Percentiles rank a stretch among this genome's conserved stretches.
Evolutionary conservation across 2,888 invertebrate species (phyloP).

Genomic region (Druceiella hillmani): DNA sequence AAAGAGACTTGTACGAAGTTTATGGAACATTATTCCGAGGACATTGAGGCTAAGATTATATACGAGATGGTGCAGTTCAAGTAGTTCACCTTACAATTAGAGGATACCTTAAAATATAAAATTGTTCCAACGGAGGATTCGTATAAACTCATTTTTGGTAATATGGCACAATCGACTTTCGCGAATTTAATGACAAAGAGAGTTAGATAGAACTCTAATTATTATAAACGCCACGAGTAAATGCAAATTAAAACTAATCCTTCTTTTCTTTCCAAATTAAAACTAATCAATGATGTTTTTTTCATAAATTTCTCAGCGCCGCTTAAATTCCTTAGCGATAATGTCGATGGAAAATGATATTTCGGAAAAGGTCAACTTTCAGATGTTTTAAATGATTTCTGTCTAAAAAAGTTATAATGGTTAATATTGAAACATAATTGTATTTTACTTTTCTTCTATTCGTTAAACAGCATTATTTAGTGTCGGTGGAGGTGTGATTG

Average conservation of each 20-base stretch:
- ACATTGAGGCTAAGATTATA: slow-evolving; percentile 5
- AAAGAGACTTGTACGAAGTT: too few species aligned
- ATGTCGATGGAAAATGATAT: slow-evolving; percentile 10
- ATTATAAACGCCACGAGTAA: slow-evolving; percentile 9
- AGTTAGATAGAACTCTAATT: slow-evolving; percentile 10
- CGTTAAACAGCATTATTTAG: too few species aligned
- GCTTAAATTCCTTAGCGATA: slow-evolving; percentile 11
- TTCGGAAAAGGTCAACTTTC: too few species aligned
- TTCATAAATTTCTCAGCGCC: slow-evolving; percentile 6
- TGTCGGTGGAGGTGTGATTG: too few species aligned
- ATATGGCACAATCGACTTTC: slow-evolving; percentile 11
- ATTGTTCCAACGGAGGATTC: too few species aligned
- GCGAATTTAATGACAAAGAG: slow-evolving; percentile 9
- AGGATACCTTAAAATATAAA: too few species aligned
- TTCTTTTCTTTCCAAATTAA: slow-evolving; percentile 10
- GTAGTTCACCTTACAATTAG: too few species aligned
- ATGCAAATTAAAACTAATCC: too few species aligned
- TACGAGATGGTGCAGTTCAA: slow-evolving; percentile 9
- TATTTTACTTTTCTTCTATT: too few species aligned
- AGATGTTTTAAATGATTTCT: too few species aligned
- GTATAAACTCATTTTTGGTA: slow-evolving; percentile 9
- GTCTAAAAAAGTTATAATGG: slow-evolving; percentile 6
- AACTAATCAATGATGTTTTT: slow-evolving; percentile 9
- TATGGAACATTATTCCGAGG: slow-evolving; percentile 5
- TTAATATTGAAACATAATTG: too few species aligned